Conservation (phyloP, 2,888 invertebrate species). For the Ophion ventricosus region DNA sequence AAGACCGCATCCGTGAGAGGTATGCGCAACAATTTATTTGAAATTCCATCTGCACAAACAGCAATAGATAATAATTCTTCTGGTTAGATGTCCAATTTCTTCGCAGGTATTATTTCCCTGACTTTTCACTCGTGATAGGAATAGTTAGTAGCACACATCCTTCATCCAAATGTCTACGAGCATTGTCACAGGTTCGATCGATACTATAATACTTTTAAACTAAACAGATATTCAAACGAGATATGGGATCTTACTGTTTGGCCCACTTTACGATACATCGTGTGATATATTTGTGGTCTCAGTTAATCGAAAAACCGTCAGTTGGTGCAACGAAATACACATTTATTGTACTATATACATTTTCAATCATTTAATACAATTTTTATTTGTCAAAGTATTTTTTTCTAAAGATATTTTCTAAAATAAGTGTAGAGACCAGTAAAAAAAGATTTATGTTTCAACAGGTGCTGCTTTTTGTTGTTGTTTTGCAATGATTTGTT, state of each 20-base stretch:
- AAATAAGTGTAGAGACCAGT: too few relatives aligned
- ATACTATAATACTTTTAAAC: not conserved
- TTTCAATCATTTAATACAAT: too few relatives aligned
- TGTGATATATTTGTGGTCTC: not conserved
- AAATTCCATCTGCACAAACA: slow-evolving; percentile 32
- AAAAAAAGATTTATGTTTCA: too few relatives aligned
- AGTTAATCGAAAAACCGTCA: too few relatives aligned
- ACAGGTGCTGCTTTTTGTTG: too few relatives aligned
- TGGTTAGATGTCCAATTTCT: not conserved
- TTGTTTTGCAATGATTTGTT: too few relatives aligned
- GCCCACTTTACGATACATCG: not conserved
- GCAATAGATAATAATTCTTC: not conserved
- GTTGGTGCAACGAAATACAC: too few relatives aligned
- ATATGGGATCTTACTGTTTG: not conserved
- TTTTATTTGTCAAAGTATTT: too few relatives aligned
- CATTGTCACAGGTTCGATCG: not conserved
- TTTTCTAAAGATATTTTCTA: too few relatives aligned
- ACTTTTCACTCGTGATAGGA: not conserved
- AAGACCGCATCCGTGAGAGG: not conserved
- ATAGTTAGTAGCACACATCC: not conserved
- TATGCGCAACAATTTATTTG: slow-evolving; percentile 12
- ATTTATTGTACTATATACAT: too few relatives aligned
- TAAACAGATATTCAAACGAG: not conserved
- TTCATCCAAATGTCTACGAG: not conserved
- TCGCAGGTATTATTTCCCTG: not conserved